phyloP scores from a whole-genome alignment of 2,113 vertebrate genomes.

The Epinephelus fuscoguttatus region DNA sequence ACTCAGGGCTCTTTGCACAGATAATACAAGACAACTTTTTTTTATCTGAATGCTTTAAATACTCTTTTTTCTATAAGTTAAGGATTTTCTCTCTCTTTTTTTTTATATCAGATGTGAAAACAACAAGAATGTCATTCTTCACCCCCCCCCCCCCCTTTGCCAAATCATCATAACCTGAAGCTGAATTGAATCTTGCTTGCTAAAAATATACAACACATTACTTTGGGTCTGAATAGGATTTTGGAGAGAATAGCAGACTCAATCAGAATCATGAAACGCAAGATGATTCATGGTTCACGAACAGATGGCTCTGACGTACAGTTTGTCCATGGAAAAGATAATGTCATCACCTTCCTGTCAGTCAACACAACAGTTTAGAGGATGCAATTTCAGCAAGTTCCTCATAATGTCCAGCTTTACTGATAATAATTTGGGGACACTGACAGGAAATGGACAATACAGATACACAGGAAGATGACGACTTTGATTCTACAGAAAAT shows the following conservation, averaged over 20 bases:
- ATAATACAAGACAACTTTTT: not conserved
- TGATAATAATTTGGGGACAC: not conserved
- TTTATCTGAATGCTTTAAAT: no score
- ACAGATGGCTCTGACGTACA: not conserved
- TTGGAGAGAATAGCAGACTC: not conserved
- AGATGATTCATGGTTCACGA: slow-evolving; percentile 2
- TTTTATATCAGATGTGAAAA: no score
- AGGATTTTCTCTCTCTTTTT: no score
- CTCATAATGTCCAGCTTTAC: not conserved
- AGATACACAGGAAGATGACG: not conserved
- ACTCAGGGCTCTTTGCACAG: not conserved
- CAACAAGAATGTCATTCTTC: no score
- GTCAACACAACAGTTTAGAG: not conserved
- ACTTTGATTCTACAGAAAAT: not conserved
- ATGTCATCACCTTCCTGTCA: not conserved
- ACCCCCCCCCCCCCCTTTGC: not conserved
- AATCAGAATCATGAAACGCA: not conserved
- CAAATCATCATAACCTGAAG: not conserved
- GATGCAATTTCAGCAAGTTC: not conserved
- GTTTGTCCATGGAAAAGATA: not conserved
- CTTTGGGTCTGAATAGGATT: not conserved
- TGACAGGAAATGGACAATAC: not conserved
- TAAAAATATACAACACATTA: not conserved
- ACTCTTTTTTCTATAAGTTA: no score
- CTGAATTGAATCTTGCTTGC: not conserved